These are phyloP conservation scores for Oreotragus oreotragus DNA, from an alignment of 2,113 vertebrate species.

Conservation along the genomic window DNA sequence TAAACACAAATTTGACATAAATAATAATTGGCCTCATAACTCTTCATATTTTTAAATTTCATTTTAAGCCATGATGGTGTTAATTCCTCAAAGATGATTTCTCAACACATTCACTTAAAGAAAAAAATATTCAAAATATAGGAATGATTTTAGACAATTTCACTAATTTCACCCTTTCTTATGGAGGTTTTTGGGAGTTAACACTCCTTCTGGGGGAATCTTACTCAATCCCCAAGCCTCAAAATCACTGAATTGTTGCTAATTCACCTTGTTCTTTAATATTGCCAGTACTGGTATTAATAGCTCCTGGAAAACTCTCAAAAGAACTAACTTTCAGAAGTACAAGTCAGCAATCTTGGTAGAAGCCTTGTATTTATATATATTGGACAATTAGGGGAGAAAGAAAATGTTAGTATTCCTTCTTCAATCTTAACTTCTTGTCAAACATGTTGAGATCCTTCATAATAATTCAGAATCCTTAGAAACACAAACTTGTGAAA, in stretches of 20 bases:
- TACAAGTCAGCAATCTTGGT: background rate
- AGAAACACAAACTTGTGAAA: background rate
- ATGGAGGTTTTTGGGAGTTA: background rate
- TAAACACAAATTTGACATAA: background rate
- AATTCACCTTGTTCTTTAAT: background rate
- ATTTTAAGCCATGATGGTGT: background rate
- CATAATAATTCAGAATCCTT: background rate
- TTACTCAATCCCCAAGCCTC: background rate
- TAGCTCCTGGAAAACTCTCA: background rate
- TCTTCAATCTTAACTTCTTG: background rate
- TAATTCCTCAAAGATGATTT: background rate
- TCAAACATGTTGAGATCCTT: background rate
- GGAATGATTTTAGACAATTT: background rate
- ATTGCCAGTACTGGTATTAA: background rate
- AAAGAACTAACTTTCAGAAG: background rate
- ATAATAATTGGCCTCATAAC: background rate
- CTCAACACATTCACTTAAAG: background rate
- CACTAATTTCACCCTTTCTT: background rate
- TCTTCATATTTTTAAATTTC: background rate
- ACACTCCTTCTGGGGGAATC: background rate
- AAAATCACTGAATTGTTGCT: background rate
- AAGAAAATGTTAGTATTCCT: background rate
- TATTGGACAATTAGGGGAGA: background rate
- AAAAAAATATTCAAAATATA: slow-evolving; percentile 1
- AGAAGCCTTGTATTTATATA: background rate